A percentile compares a stretch with the other conserved stretches of the same genome.
Conservation (phyloP, 2,888 invertebrate genomes). For the Steinernema carpocapsae region DNA sequence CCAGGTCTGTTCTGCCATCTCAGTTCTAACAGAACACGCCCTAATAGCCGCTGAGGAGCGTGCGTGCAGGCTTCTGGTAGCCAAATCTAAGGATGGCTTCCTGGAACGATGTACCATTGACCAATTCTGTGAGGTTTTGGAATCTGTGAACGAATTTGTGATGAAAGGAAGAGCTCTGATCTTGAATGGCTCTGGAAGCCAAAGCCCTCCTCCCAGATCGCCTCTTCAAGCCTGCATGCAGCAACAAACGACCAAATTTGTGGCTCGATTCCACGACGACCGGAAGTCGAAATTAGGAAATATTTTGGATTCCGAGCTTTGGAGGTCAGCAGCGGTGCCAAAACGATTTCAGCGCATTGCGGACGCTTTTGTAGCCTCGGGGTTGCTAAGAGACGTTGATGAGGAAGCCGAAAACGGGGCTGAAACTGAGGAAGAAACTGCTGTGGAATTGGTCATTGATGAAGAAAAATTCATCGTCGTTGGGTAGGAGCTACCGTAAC, state of each 20-base stretch:
- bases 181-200: constrained; percentile 33
- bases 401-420: constrained; percentile 13
- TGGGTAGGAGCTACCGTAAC: constrained; percentile 65
- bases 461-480: constrained; percentile 72
- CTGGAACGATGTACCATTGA: constrained; percentile 78
- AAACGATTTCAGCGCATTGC: constrained; percentile 85
- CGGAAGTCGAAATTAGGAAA: constrained; percentile 82
- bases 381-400: constrained; percentile 58
- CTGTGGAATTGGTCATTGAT: constrained; percentile 68
- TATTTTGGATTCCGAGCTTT: constrained; percentile 86
- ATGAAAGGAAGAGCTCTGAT: constrained; percentile 12
- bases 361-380: constrained; percentile 75
- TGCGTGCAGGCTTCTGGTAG: constrained; percentile 77
- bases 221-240: constrained; percentile 47
- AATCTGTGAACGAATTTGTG: constrained; percentile 79
- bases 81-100: constrained; percentile 72
- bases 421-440: neutral
- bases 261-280: constrained; percentile 87
- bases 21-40: constrained; percentile 76
- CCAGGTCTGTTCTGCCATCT: constrained; percentile 73
- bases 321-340: constrained; percentile 91
- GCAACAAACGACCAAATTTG: constrained; percentile 83
- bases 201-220: constrained; percentile 30
- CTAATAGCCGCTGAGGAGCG: constrained; percentile 91
- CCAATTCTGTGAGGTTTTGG: constrained; percentile 80